Conservation (phyloP, 2,888 invertebrate species). For the Oasisia sp. region DNA sequence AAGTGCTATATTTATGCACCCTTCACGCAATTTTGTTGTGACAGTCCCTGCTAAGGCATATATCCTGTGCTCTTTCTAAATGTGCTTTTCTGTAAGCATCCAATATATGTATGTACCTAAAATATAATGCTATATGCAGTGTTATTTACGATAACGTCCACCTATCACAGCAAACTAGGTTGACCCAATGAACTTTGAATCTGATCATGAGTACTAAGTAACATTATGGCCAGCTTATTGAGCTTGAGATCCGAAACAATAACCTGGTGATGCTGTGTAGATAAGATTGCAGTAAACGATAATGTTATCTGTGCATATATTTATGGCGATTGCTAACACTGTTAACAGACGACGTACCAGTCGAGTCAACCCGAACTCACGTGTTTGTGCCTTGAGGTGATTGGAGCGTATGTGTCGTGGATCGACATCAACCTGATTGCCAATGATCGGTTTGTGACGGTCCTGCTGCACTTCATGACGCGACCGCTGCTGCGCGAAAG, state of each 20-base stretch:
- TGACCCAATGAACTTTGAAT: too few species aligned
- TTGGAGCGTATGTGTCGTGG: constrained; percentile 72
- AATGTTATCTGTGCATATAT: neutral
- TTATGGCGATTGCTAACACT: neutral
- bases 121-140: too few species aligned
- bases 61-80: too few species aligned
- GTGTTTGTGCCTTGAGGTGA: constrained; percentile 68
- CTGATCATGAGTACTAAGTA: too few species aligned
- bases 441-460: constrained; percentile 69
- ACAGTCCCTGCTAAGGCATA: too few species aligned
- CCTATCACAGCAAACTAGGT: too few species aligned
- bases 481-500: constrained; percentile 64
- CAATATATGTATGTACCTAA: too few species aligned
- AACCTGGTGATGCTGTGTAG: neutral
- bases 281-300: neutral
- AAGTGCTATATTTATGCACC: too few species aligned
- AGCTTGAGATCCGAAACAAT: neutral
- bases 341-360: constrained; percentile 65
- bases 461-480: constrained; percentile 67
- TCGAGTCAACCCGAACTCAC: constrained; percentile 61
- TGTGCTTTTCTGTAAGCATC: too few species aligned
- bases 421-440: constrained; percentile 72
- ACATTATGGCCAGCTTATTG: too few species aligned
- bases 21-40: too few species aligned
- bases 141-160: too few species aligned